Evolutionary conservation across 2,113 vertebrate species (phyloP).

Genomic region (Marmota flaviventris): DNA sequence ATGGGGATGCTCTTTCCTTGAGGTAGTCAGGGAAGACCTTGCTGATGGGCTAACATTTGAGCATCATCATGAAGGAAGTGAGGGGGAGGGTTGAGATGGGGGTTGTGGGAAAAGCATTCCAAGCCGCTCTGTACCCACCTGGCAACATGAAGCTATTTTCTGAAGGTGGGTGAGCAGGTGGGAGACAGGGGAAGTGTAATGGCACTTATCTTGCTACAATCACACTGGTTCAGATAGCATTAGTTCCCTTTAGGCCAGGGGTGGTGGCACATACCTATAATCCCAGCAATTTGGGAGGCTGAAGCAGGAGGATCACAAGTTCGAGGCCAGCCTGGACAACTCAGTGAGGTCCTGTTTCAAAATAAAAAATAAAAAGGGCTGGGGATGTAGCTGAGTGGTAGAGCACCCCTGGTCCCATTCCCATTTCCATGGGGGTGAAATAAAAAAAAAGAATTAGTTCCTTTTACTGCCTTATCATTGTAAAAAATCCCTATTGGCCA

Average conservation of each 20-base stretch:
- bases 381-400: too few species aligned
- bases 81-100: rapidly evolving
- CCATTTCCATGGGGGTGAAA: too few species aligned
- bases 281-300: too few species aligned
- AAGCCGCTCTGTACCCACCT: not conserved
- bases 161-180: not conserved
- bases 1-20: not conserved
- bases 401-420: too few species aligned
- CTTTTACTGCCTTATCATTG: not conserved
- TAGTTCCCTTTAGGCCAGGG: not conserved
- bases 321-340: too few species aligned
- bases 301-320: too few species aligned
- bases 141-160: not conserved
- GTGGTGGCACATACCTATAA: too few species aligned
- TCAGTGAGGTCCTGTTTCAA: too few species aligned
- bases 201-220: not conserved
- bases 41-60: not conserved
- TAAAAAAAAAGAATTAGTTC: not conserved
- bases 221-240: not conserved
- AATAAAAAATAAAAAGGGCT: too few species aligned
- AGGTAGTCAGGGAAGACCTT: not conserved
- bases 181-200: not conserved
- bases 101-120: not conserved
- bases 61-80: not conserved
- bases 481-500: not conserved